phyloP scores from a whole-genome alignment of 1,140 invertebrate species.

The Danaus plexippus region DNA sequence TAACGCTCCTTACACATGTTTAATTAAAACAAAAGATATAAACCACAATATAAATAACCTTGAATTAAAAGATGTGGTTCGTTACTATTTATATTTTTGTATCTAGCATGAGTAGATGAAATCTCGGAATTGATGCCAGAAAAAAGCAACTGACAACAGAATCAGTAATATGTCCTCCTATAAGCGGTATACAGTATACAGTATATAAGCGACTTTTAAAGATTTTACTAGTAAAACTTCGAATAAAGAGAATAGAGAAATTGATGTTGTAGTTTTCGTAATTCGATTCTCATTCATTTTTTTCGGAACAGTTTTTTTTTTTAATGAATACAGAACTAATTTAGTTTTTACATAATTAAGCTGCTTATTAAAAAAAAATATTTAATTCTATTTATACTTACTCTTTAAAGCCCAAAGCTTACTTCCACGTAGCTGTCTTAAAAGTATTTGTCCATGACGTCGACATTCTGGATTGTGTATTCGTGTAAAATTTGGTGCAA shows the following conservation, averaged over 20 bases:
- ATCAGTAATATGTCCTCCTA: too few species aligned
- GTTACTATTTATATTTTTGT: conserved; percentile 11
- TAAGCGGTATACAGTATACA: too few species aligned
- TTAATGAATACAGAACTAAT: background rate
- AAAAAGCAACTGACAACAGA: too few species aligned
- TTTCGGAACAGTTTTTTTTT: conserved; percentile 3
- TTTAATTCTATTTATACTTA: conserved; percentile 50
- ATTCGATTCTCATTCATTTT: conserved; percentile 10
- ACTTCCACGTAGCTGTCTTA: conserved; percentile 76
- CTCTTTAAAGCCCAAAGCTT: conserved; percentile 81
- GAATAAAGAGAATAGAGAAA: too few species aligned
- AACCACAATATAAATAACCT: too few species aligned
- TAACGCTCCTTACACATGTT: too few species aligned
- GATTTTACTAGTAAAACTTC: too few species aligned
- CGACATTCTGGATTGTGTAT: conserved; percentile 76
- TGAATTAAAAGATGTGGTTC: background rate
- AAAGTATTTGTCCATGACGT: conserved; percentile 77
- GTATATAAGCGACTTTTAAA: too few species aligned
- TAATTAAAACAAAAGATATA: too few species aligned
- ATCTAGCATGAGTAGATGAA: too few species aligned
- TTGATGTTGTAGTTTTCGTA: background rate
- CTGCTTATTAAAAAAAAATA: background rate
- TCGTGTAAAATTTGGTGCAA: conserved; percentile 77
- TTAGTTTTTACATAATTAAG: background rate
- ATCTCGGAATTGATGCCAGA: too few species aligned